Evolutionary conservation across 2,797 vertebrate species (phyloP), one percentile per base, ranked within the genome.

Genomic region (Coreius guichenoti): DNA sequence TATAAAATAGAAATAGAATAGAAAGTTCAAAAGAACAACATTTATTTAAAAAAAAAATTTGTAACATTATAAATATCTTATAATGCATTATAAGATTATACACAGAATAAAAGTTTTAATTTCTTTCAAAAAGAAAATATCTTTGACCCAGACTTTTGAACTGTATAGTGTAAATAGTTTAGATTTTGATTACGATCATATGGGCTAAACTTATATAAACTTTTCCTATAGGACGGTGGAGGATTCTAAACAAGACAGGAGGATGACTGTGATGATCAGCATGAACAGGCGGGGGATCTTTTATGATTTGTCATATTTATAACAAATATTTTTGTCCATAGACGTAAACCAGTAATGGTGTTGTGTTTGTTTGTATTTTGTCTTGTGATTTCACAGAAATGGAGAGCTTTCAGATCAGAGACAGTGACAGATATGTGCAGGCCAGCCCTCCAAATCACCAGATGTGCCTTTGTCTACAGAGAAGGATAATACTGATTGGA

Each of bases 381-480:
- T 26, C 26, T 70, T 45, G 11, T 70, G 36, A 43, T 74, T 33
- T 75, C 43, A 47, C 21, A 70, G 69, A 26, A 74, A 47, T 51
- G 16, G 7, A 49, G 13, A 19, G 14, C 5, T 26, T 72, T 9
- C 21, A 9, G 17, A 36, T 36, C 5, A 39, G 9, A 39, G 36
- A 23, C 39, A 7, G 11, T 43, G 5, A 49, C 7, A 31, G 68
- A 12, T 70, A 19, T n/a, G 7, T 47, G 13, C 8, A 0, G n/a
- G 69, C 1, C 26, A 31, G 2, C 0, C 2, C 26, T 74, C 14
- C 16, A 29, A 19, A 31, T 11, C 2, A 8, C 13, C 0, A 0
- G 8, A 29, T 5, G 8, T 74, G 16, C 14, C 8, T 74, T 49
- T 29, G 7, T 49, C 23, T n/a, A 26, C 5, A 29, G 3, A 29